These are phyloP conservation scores for Hydrochoerus hydrochaeris DNA, from an alignment of 2,113 vertebrate genomes.

Conservation along the genomic window DNA sequence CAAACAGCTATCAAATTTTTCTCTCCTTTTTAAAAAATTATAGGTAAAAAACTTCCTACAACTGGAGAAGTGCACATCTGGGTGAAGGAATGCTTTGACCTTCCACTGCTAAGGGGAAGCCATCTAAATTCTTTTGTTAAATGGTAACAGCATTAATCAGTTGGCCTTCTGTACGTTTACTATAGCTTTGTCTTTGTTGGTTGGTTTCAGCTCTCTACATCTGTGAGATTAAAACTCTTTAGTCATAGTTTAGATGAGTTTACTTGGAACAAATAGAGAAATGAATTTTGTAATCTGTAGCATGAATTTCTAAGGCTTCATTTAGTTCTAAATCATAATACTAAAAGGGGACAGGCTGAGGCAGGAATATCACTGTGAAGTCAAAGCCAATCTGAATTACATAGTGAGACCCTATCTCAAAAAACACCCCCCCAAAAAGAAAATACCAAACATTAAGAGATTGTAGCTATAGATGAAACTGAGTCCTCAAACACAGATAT, in stretches of 20 bases:
- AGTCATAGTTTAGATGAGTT: slow-evolving; percentile 36
- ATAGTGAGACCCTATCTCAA: background rate
- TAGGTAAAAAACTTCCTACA: slow-evolving; percentile 87
- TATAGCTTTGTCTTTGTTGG: background rate
- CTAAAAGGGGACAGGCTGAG: background rate
- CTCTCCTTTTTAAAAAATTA: slow-evolving; percentile 37
- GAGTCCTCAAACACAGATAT: background rate
- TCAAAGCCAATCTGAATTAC: background rate
- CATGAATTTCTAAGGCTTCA: background rate
- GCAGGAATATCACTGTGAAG: background rate
- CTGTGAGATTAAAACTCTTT: slow-evolving; percentile 3
- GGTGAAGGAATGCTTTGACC: slow-evolving; percentile 95
- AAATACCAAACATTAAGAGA: background rate
- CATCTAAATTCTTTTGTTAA: slow-evolving; percentile 95
- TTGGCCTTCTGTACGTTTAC: background rate
- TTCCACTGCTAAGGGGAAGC: slow-evolving; percentile 89
- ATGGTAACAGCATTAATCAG: slow-evolving; percentile 87
- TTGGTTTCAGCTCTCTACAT: background rate
- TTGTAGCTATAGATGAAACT: background rate
- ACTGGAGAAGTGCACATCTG: slow-evolving; percentile 96
- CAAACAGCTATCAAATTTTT: background rate
- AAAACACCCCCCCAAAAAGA: background rate
- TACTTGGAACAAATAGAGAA: background rate
- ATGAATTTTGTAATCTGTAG: background rate
- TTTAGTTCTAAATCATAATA: slow-evolving; percentile 23